These are phyloP conservation scores for Amphiprion clarkii DNA, from an alignment of 2,797 vertebrate species.

Conservation along the genomic window DNA sequence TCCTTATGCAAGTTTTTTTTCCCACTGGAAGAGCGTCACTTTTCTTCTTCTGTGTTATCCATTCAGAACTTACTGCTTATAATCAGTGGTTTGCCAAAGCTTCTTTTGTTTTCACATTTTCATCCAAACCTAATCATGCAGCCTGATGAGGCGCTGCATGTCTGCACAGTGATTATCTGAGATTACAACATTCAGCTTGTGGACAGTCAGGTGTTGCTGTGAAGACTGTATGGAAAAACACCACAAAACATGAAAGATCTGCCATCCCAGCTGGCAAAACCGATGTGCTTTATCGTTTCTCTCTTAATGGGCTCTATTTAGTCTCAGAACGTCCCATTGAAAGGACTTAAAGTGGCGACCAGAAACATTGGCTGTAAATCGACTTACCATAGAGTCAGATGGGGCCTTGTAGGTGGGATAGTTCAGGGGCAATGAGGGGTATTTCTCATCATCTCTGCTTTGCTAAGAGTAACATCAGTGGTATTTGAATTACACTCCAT, in stretches of 20 bases:
- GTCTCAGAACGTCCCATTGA: constrained; percentile 3
- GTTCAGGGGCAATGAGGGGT: not conserved
- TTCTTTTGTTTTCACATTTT: not conserved
- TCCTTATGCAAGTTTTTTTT: constrained; percentile 35
- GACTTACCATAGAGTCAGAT: not conserved
- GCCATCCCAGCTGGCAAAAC: constrained; percentile 12
- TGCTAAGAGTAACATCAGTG: constrained; percentile 2
- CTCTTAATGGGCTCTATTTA: constrained; percentile 10
- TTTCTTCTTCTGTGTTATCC: not conserved
- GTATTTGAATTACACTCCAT: constrained; percentile 31
- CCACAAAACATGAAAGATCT: constrained; percentile 21
- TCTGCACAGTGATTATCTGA: constrained; percentile 4
- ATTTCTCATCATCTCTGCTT: constrained; percentile 7
- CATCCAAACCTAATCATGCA: no score
- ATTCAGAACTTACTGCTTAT: not conserved
- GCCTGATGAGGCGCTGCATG: not conserved
- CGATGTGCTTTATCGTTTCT: constrained; percentile 2
- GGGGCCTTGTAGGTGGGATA: not conserved
- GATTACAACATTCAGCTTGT: not conserved
- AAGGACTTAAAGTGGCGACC: constrained; percentile 1
- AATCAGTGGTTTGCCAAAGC: not conserved
- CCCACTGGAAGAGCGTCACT: not conserved
- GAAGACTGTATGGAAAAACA: constrained; percentile 14
- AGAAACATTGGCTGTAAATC: not conserved
- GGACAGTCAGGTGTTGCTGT: constrained; percentile 4